Evolutionary conservation across 2,888 invertebrate genomes (phyloP).

Genomic region (Morinoia aosen): DNA sequence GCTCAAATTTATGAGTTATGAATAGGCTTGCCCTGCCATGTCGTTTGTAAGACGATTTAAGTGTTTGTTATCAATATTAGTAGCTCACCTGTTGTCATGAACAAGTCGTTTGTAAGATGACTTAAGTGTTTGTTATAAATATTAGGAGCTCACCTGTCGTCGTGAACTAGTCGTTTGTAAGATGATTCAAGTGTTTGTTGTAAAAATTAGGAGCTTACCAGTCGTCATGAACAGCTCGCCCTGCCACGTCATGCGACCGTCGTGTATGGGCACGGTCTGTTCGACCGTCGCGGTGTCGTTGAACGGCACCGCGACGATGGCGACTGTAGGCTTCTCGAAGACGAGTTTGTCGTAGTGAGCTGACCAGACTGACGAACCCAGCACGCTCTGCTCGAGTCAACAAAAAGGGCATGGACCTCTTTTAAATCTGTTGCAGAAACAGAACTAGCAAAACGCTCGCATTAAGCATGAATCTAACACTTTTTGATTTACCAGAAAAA

Average conservation of each 20-base stretch:
- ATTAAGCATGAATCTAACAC: too few relatives aligned
- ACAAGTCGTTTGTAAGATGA: too few relatives aligned
- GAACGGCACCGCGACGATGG: conserved; percentile 49
- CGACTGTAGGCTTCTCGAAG: conserved; percentile 60
- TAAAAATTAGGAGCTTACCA: conserved; percentile 53
- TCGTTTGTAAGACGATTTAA: too few relatives aligned
- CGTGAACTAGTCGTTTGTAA: too few relatives aligned
- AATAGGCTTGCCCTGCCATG: too few relatives aligned
- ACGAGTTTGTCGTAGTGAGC: conserved; percentile 60
- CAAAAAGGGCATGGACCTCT: background rate
- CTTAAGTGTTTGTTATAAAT: too few relatives aligned
- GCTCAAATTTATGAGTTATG: too few relatives aligned
- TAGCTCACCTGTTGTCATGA: too few relatives aligned
- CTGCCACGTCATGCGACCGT: conserved; percentile 61
- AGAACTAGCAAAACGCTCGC: background rate
- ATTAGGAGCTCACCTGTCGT: too few relatives aligned
- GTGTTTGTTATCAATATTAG: too few relatives aligned
- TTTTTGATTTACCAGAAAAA: too few relatives aligned
- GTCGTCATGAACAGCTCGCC: conserved; percentile 67
- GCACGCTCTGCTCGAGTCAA: conserved; percentile 42
- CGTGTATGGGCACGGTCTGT: conserved; percentile 57
- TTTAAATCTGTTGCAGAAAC: background rate
- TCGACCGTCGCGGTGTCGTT: conserved; percentile 55
- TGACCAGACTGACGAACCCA: conserved; percentile 66
- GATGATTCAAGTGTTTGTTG: too few relatives aligned